Evolutionary conservation across 2,113 vertebrate species (phyloP).

Genomic region (Dipodomys stephensi): DNA sequence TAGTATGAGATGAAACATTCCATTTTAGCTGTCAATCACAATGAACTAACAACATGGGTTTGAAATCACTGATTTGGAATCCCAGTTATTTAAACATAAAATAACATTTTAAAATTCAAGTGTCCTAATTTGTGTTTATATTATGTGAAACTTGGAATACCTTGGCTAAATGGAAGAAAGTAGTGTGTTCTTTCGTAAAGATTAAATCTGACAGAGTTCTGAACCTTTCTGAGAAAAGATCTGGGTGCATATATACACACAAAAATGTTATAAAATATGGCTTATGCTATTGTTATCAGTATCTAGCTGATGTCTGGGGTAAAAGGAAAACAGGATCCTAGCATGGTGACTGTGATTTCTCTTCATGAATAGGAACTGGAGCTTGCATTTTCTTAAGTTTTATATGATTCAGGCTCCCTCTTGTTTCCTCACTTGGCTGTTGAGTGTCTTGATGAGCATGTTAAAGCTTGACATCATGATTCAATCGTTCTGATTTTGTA

Average conservation of each 20-base stretch:
- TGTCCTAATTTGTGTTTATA: not conserved
- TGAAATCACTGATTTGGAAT: not conserved
- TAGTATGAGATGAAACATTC: not conserved
- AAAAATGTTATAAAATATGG: not conserved
- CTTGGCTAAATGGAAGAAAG: not conserved
- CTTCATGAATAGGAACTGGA: not conserved
- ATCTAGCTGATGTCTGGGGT: not conserved
- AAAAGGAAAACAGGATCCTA: not conserved
- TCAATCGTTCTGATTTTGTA: constrained; percentile 77
- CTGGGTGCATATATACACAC: not conserved
- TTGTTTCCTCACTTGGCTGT: not conserved
- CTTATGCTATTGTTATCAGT: not conserved
- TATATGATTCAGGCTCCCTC: constrained; percentile 45
- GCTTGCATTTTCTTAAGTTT: not conserved
- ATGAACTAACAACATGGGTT: not conserved
- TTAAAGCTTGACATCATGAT: constrained; percentile 79
- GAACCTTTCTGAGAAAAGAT: constrained; percentile 33
- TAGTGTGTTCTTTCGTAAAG: constrained; percentile 18
- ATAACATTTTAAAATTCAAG: not conserved
- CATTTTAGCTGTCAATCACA: not conserved
- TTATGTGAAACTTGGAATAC: not conserved
- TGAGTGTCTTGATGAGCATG: constrained; percentile 23
- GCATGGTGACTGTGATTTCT: not conserved
- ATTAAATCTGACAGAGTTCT: constrained; percentile 35
- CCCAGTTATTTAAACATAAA: not conserved